A percentile compares a stretch with the other conserved stretches of the same genome.
phyloP scores from a whole-genome alignment of 2,888 invertebrate species.

The Mycalesis mineus region DNA sequence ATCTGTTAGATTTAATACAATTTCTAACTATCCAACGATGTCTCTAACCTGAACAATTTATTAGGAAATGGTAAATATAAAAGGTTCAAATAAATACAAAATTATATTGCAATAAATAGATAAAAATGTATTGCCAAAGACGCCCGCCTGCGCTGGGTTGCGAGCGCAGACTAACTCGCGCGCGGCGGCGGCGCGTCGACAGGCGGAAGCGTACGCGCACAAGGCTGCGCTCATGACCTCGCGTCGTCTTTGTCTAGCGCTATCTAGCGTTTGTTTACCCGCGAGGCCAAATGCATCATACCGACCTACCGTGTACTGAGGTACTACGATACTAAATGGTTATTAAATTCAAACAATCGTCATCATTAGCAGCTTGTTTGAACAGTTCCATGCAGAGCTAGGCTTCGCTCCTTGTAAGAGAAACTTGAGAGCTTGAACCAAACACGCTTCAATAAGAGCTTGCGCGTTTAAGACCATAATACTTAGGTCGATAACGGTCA shows the following conservation, averaged over 20 bases:
- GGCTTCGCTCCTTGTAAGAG: no score
- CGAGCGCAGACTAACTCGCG: conserved; percentile 37
- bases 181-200: conserved; percentile 49
- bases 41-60: no score
- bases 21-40: no score
- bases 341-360: conserved; percentile 45
- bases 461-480: no score
- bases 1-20: no score
- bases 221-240: conserved; percentile 78
- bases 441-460: no score
- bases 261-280: conserved; percentile 74
- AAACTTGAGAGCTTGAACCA: no score
- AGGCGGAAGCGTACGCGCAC: conserved; percentile 74
- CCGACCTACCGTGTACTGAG: conserved; percentile 44
- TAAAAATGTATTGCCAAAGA: conserved; percentile 12
- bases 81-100: no score
- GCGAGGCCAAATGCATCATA: conserved; percentile 77
- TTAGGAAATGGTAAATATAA: no score
- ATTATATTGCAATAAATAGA: neutral
- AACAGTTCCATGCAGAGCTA: no score
- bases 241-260: conserved; percentile 76
- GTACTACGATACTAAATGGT: conserved; percentile 56
- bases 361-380: no score
- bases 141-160: conserved; percentile 44
- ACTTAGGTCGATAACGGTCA: no score